Evolutionary conservation across 2,888 invertebrate species (phyloP), one percentile per base, ranked within the genome.

Genomic region (Coecobrya sp.): DNA sequence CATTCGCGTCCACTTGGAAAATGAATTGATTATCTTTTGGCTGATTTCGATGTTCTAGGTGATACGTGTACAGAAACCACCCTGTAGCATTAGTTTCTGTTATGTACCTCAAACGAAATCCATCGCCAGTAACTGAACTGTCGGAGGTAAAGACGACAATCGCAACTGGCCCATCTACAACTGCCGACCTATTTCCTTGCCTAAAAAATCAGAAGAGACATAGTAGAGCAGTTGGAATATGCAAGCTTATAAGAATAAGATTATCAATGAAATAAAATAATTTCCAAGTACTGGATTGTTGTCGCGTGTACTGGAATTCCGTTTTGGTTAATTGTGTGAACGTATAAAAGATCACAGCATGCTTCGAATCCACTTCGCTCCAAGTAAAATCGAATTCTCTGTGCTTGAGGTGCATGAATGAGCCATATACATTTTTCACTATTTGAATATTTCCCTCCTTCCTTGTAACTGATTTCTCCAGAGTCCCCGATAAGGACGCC

Each of bases 391-490:
- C 73, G 0, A 70, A 89, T 89, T 36, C 79, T 45, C 25, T 7
- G 3, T 3, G 92, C 92, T 52, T 65, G 30, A 0, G 92, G 86
- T 5, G 79, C 70, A 8, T 89, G 22, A 0, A 92, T 52, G 4
- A 85, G 76, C 92, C 92, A 92, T 8, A 92, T 16, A 45, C 92
- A 92, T 27, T 85, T 85, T 49, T 92, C 92, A 8, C 16, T 19
- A 45, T 86, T 92, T 30, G 45, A 49, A 22, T 92, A 92, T 7
- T 16, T 19, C 10, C 27, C 68, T 7, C n/a, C 13, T 25, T 76
- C 59, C 65, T 92, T 92, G 79, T 92, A 92, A 13, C 76, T 52
- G 19, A 92, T 92, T 22, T 62, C 68, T 27, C 92, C 92, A 19
- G 62, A 30, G 3, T 45, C 65, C 25, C 79, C 92, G 10, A 49